Evolutionary conservation across 2,888 invertebrate genomes (phyloP), one percentile per base, ranked within the genome.

Genomic region (Lasioglossum calceatum): DNA sequence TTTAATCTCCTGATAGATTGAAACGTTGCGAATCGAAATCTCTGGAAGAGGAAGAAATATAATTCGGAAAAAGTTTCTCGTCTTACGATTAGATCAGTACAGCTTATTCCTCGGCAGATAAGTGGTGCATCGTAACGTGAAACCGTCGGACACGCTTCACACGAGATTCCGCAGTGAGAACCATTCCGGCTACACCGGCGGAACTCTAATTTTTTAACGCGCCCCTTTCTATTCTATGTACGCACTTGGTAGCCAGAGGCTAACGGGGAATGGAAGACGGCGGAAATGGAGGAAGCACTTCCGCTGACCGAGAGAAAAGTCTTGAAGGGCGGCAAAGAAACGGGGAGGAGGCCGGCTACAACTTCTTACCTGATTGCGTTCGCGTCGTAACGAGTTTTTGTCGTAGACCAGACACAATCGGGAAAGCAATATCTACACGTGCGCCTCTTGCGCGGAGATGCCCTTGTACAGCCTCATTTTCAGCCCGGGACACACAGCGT

Each of bases 311-410:
- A 70, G 44, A 14, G 71, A 81, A 81, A 82, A 87, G 71, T 75
- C 78, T 77, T 64, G 39, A 36, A 39, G 42, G n/a, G 47, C 10
- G 47, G 32, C 78, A 72, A 75, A 27, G 72, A 77, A 81, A 36
- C 50, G 23, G 42, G 36, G 32, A 32, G 36, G 74, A 19, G 79
- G 32, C 70, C 70, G 72, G 81, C 67, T 80, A 75, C 81, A 81
- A 86, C 84, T 91, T 87, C 89, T 91, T 91, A 88, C 84, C 82
- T 91, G 91, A 91, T 91, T 91, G 88, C 90, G 81, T 91, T 90
- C 85, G 90, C 80, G 83, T 74, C 50, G 79, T 79, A 36, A 79
- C 84, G 78, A 84, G 70, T 88, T 89, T 75, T 89, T 87, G 84
- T 80, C 76, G 72, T 67, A 19, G 61, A 42, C 77, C 32, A 64